Conservation (phyloP, 2,113 vertebrate species). For the Heptranchias perlo region DNA sequence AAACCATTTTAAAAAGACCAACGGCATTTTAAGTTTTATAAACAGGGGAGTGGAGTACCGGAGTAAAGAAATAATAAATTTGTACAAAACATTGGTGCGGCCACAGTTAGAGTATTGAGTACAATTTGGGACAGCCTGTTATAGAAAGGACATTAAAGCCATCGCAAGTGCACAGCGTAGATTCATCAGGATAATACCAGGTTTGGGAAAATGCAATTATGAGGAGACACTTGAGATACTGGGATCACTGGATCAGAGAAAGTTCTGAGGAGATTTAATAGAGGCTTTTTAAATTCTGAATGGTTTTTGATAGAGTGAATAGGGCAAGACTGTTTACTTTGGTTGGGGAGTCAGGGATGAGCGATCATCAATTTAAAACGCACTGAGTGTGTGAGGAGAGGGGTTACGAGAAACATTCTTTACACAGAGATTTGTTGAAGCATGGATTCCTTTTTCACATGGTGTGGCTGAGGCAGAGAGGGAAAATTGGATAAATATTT, state of each 20-base stretch:
- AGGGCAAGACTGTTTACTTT: not conserved
- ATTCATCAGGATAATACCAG: too few species aligned
- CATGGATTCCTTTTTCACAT: not conserved
- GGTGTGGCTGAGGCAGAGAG: not conserved
- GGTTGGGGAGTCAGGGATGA: not conserved
- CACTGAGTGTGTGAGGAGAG: not conserved
- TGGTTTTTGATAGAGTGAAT: not conserved
- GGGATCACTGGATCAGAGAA: not conserved
- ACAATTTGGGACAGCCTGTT: too few species aligned
- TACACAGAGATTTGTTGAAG: not conserved
- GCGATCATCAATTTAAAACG: not conserved
- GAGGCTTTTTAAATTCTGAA: not conserved
- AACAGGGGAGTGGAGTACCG: too few species aligned
- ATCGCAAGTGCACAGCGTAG: too few species aligned
- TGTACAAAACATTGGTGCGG: too few species aligned
- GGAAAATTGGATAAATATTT: not conserved
- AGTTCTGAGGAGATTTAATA: not conserved
- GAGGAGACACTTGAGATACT: not conserved
- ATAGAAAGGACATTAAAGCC: too few species aligned
- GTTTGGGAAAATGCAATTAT: too few species aligned
- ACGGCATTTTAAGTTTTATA: too few species aligned
- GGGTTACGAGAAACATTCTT: not conserved
- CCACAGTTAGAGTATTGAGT: too few species aligned
- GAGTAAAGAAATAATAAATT: too few species aligned
- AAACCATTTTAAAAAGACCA: too few species aligned